These are phyloP conservation scores for Aleiodes leptofemur DNA, from an alignment of 2,888 invertebrate species.

Conservation along the genomic window DNA sequence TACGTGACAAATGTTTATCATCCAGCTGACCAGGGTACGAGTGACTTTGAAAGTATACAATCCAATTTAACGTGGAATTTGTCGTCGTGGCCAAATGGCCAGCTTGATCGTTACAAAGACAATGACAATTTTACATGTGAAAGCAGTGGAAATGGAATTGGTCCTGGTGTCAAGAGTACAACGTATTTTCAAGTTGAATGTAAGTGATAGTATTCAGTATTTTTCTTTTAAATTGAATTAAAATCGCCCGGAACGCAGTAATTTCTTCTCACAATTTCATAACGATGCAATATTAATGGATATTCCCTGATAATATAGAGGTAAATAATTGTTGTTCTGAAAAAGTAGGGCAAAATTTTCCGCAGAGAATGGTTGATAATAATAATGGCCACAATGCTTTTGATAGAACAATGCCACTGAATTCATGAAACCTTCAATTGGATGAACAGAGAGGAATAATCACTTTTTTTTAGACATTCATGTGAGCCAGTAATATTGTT, in stretches of 20 bases:
- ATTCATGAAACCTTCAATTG: no score
- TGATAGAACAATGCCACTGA: no score
- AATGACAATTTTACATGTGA: conserved; percentile 88
- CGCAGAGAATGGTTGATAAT: no score
- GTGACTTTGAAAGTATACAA: conserved; percentile 92
- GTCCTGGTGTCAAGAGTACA: conserved; percentile 87
- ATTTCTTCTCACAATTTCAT: no score
- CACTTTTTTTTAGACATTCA: no score
- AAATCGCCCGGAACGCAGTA: no score
- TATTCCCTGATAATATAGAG: no score
- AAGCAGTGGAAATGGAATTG: conserved; percentile 86
- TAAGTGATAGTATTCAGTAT: conserved; percentile 77
- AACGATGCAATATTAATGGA: no score
- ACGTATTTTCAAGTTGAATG: conserved; percentile 94
- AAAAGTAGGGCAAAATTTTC: no score
- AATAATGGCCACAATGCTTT: no score
- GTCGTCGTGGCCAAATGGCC: conserved; percentile 87
- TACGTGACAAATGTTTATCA: conserved; percentile 82
- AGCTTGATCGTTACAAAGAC: conserved; percentile 85
- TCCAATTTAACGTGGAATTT: conserved; percentile 94
- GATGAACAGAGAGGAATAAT: neutral
- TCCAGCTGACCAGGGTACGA: conserved; percentile 85
- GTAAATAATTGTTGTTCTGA: no score
- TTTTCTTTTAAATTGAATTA: no score
- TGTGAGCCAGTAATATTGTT: neutral